phyloP scores from a whole-genome alignment of 2,797 vertebrate genomes.

The Cryptoblepharus egeriae region DNA sequence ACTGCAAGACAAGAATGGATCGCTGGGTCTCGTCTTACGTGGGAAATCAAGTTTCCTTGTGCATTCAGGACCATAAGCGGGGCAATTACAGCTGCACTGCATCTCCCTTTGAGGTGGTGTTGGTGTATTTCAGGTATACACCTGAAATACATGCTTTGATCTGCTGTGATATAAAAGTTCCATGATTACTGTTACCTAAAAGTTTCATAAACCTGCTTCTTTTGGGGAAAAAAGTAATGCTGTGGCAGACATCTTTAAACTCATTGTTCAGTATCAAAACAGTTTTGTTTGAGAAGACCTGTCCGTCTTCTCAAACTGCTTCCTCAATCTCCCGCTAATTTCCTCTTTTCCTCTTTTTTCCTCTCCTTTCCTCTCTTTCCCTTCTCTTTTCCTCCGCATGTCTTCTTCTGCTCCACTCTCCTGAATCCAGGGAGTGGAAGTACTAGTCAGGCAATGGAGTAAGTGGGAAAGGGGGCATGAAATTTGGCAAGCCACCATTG shows the following conservation, averaged over 20 bases:
- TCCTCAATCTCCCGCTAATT: no score
- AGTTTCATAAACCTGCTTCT: not conserved
- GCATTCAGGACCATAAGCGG: not conserved
- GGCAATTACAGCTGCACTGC: not conserved
- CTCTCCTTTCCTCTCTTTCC: no score
- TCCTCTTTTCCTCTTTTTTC: no score
- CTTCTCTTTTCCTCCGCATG: no score
- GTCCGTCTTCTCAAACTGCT: no score
- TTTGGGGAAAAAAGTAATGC: not conserved
- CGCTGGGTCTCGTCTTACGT: not conserved
- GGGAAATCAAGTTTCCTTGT: not conserved
- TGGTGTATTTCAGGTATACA: not conserved
- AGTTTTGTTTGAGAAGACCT: no score
- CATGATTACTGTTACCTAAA: not conserved
- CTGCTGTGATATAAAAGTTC: not conserved
- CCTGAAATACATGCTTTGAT: no score
- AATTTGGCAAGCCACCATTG: no score
- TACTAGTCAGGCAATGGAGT: no score
- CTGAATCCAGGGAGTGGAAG: no score
- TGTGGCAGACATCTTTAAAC: not conserved
- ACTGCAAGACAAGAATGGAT: not conserved
- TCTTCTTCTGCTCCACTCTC: no score
- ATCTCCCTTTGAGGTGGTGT: not conserved
- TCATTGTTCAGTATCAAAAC: not conserved
- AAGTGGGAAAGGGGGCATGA: no score